Conservation (phyloP, 2,113 vertebrate genomes). For the Clarias batrachus region DNA sequence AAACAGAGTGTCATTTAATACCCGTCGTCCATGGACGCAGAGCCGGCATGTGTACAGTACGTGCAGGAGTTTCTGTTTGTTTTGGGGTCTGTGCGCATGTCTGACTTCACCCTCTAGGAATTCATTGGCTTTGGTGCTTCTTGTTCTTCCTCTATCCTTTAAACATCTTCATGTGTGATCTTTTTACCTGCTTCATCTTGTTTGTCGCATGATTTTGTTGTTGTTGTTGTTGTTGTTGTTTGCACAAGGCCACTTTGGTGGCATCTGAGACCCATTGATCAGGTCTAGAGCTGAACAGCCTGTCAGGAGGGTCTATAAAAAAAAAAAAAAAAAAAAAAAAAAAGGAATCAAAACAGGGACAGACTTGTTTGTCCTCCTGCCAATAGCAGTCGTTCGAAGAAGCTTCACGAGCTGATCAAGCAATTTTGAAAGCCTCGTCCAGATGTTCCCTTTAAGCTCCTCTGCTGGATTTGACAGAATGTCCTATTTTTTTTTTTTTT, state of each 20-base stretch:
- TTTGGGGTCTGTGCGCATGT: background rate
- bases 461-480: slow-evolving; percentile 56
- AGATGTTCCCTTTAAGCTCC: slow-evolving; percentile 69
- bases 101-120: slow-evolving; percentile 25
- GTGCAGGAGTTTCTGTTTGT: slow-evolving; percentile 5
- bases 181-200: slow-evolving; percentile 63
- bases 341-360: slow-evolving; percentile 74
- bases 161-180: slow-evolving; percentile 55
- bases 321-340: background rate
- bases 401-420: slow-evolving; percentile 63
- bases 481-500: slow-evolving; percentile 7
- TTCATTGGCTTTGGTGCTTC: slow-evolving; percentile 45
- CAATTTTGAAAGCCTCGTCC: slow-evolving; percentile 60
- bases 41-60: background rate
- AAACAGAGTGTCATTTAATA: slow-evolving; percentile 57
- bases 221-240: slow-evolving; percentile 58
- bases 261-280: slow-evolving; percentile 79
- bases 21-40: slow-evolving; percentile 38
- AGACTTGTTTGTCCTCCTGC: slow-evolving; percentile 67
- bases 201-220: slow-evolving; percentile 53
- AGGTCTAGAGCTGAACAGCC: slow-evolving; percentile 68
- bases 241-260: slow-evolving; percentile 67
- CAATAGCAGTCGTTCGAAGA: slow-evolving; percentile 72
- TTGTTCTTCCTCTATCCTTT: slow-evolving; percentile 49
- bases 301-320: slow-evolving; percentile 74